phyloP scores from a whole-genome alignment of 2,888 invertebrate species.

The Ctenicera cuprea region DNA sequence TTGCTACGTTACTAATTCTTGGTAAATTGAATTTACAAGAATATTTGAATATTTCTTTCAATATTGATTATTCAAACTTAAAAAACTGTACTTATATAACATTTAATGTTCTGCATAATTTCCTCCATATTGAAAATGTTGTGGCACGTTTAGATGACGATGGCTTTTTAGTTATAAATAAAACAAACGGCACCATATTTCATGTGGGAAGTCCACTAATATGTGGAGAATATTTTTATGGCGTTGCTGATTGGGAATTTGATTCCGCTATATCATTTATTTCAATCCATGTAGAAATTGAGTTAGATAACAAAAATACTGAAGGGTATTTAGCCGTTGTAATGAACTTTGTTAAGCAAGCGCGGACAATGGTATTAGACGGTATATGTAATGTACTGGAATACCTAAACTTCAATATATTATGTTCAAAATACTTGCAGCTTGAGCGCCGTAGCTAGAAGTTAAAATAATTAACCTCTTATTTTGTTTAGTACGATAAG shows the following conservation, averaged over 20 bases:
- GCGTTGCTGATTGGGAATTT: conserved; percentile 7
- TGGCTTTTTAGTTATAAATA: conserved; percentile 28
- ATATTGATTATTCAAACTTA: not conserved
- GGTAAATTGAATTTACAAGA: not conserved
- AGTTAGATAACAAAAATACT: not conserved
- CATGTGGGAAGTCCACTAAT: conserved; percentile 44
- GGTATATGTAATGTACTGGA: not conserved
- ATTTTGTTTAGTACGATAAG: not conserved
- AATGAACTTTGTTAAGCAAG: not conserved
- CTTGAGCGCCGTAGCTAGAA: too few relatives aligned
- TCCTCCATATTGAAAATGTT: conserved; percentile 30
- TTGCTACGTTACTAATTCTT: not conserved
- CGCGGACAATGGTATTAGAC: not conserved
- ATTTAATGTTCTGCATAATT: conserved; percentile 6
- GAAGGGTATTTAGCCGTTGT: not conserved
- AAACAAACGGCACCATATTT: conserved; percentile 36
- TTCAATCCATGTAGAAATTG: not conserved
- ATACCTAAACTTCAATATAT: not conserved
- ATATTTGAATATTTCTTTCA: not conserved
- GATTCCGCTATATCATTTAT: not conserved
- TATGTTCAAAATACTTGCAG: not conserved
- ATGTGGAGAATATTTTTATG: not conserved
- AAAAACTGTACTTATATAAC: conserved; percentile 46
- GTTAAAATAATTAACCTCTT: not conserved
- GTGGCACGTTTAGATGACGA: conserved; percentile 4